A percentile compares a stretch with the other conserved stretches of the same genome.
Evolutionary conservation across 2,797 vertebrate species (phyloP).

Genomic region (Eremophila alpestris): DNA sequence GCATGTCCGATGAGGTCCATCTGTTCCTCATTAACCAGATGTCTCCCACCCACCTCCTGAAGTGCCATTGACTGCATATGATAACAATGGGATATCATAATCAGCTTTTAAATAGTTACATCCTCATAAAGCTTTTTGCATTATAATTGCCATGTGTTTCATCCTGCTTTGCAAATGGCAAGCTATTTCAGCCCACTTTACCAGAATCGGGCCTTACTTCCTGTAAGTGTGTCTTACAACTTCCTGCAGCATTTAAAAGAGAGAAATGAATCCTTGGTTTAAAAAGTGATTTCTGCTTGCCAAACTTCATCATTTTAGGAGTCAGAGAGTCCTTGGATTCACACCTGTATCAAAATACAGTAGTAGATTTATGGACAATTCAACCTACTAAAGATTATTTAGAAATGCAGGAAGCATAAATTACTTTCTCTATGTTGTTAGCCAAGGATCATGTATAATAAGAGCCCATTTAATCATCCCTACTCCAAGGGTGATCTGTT

Average conservation of each 20-base stretch:
- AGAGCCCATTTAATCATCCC: constrained; percentile 24
- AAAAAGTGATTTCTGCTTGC: constrained; percentile 38
- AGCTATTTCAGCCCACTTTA: constrained; percentile 29
- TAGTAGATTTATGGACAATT: constrained; percentile 54
- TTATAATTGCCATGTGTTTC: constrained; percentile 60
- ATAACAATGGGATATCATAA: too few relatives aligned
- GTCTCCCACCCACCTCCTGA: constrained; percentile 70
- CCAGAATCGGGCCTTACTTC: constrained; percentile 26
- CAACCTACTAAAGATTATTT: constrained; percentile 46
- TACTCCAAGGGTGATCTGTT: constrained; percentile 36
- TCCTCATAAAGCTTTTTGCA: constrained; percentile 50
- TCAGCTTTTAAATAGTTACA: constrained; percentile 69
- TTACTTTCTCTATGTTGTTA: constrained; percentile 37
- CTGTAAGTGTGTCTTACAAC: constrained; percentile 31
- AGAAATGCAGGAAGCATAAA: constrained; percentile 47
- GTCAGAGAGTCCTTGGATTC: constrained; percentile 53
- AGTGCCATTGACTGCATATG: constrained; percentile 62
- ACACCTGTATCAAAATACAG: constrained; percentile 45
- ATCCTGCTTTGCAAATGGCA: constrained; percentile 33
- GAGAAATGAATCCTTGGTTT: constrained; percentile 10
- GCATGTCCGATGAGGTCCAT: constrained; percentile 52
- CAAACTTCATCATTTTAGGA: constrained; percentile 49
- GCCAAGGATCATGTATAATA: constrained; percentile 55
- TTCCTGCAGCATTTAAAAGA: constrained; percentile 42
- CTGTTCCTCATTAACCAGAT: constrained; percentile 73